phyloP scores from a whole-genome alignment of 2,888 invertebrate genomes.

The Phyllotreta cruciferae region DNA sequence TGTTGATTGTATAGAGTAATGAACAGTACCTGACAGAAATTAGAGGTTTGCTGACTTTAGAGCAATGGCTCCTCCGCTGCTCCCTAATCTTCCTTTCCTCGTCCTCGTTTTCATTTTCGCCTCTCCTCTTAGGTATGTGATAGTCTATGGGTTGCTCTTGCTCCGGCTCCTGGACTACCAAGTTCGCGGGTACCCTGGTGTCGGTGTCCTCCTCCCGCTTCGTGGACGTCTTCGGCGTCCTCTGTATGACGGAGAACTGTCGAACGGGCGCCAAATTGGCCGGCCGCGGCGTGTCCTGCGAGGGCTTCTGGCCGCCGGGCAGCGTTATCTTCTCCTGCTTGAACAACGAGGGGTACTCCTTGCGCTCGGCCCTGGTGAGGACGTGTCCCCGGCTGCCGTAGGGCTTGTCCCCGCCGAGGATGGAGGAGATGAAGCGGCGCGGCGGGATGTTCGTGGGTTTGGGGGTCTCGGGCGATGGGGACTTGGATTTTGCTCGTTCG shows the following conservation, averaged over 20 bases:
- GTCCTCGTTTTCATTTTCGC: slow-evolving; percentile 72
- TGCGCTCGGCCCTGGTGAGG: slow-evolving; percentile 69
- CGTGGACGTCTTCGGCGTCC: slow-evolving; percentile 68
- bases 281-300: slow-evolving; percentile 59
- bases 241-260: slow-evolving; percentile 55
- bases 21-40: slow-evolving; percentile 61
- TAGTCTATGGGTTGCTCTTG: slow-evolving; percentile 87
- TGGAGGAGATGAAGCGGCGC: slow-evolving; percentile 78
- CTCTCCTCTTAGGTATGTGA: slow-evolving; percentile 82
- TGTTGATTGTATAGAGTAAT: neutral
- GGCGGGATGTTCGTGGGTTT: slow-evolving; percentile 59
- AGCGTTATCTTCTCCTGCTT: slow-evolving; percentile 68
- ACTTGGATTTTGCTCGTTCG: slow-evolving; percentile 54
- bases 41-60: slow-evolving; percentile 70
- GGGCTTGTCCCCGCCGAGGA: slow-evolving; percentile 81
- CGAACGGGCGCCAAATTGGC: slow-evolving; percentile 56
- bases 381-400: slow-evolving; percentile 83
- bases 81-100: slow-evolving; percentile 73
- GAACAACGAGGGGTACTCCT: slow-evolving; percentile 73
- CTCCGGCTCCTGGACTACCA: slow-evolving; percentile 50
- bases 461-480: slow-evolving; percentile 54
- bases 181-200: slow-evolving; percentile 45
- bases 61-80: slow-evolving; percentile 72
- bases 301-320: slow-evolving; percentile 67
- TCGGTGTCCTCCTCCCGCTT: slow-evolving; percentile 55